These are phyloP conservation scores for Macroglossus sobrinus DNA, from an alignment of 2,113 vertebrate species.

Conservation along the genomic window DNA sequence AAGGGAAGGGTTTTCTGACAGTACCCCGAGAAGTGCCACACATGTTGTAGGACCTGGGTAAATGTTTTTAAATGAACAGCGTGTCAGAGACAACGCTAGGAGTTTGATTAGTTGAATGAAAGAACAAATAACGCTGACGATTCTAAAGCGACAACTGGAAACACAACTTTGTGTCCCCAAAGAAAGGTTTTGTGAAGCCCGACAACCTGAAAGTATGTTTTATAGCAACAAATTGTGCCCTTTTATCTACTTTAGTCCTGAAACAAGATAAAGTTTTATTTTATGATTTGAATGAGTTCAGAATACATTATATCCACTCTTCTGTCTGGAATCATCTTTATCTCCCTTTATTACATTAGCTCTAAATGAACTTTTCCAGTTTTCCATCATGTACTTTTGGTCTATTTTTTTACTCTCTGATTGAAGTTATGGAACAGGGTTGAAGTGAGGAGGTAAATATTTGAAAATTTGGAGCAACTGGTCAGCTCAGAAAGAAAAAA, in stretches of 20 bases:
- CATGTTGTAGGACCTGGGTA: background rate
- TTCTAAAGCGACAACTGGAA: background rate
- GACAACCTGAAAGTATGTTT: background rate
- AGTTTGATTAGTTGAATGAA: background rate
- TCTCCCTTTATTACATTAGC: constrained; percentile 9
- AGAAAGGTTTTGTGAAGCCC: background rate
- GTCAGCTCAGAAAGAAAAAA: background rate
- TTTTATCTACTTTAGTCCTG: background rate
- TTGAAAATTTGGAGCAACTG: constrained; percentile 9
- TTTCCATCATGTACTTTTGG: constrained; percentile 14
- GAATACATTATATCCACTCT: constrained; percentile 29
- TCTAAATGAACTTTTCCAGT: constrained; percentile 27
- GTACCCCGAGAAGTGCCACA: background rate
- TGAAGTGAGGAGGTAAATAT: constrained; percentile 4
- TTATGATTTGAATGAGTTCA: constrained; percentile 39
- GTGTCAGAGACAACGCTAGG: background rate
- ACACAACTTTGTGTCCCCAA: background rate
- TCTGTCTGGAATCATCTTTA: constrained; percentile 17
- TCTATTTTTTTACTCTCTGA: background rate
- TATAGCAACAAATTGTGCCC: background rate
- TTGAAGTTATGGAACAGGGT: background rate
- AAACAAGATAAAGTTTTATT: constrained; percentile 53
- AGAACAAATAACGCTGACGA: background rate
- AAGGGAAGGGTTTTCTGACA: background rate
- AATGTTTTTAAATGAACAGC: background rate